These are phyloP conservation scores for Notocelia uddmanniana DNA, from an alignment of 2,888 invertebrate species.

Conservation along the genomic window DNA sequence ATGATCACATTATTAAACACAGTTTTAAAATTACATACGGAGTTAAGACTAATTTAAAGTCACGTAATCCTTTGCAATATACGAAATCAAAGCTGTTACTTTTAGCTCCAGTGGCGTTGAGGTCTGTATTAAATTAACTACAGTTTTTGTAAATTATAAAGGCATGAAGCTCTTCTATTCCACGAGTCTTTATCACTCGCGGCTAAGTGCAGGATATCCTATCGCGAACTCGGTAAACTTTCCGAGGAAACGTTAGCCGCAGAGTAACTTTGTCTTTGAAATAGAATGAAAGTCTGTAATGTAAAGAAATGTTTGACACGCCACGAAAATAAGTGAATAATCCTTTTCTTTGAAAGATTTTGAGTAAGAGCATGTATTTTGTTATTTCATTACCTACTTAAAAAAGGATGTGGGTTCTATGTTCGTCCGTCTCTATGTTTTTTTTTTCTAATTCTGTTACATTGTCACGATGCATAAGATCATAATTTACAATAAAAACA, in stretches of 20 bases:
- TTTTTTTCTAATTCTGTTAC: neutral
- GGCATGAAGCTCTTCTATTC: constrained; percentile 25
- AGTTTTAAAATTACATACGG: neutral
- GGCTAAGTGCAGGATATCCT: constrained; percentile 47
- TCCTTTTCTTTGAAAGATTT: neutral
- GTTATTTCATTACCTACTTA: too few relatives aligned
- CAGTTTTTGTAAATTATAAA: constrained; percentile 17
- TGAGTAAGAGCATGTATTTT: neutral
- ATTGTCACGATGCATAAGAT: too few relatives aligned
- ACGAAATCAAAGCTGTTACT: neutral
- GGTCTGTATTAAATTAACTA: neutral
- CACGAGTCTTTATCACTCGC: constrained; percentile 32
- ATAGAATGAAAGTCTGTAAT: constrained; percentile 23
- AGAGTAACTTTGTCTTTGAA: constrained; percentile 41
- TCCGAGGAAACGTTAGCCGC: constrained; percentile 37
- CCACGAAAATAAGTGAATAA: constrained; percentile 6
- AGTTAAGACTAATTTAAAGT: neutral
- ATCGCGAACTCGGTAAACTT: constrained; percentile 38
- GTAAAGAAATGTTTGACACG: constrained; percentile 16
- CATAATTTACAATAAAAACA: neutral
- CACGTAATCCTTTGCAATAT: neutral
- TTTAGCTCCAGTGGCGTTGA: neutral
- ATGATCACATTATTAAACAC: too few relatives aligned
- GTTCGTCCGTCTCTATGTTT: too few relatives aligned
- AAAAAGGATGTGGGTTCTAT: too few relatives aligned